Base-by-base conservation (phyloP, 2,797 vertebrate genomes). In the Dallia pectoralis region DNA sequence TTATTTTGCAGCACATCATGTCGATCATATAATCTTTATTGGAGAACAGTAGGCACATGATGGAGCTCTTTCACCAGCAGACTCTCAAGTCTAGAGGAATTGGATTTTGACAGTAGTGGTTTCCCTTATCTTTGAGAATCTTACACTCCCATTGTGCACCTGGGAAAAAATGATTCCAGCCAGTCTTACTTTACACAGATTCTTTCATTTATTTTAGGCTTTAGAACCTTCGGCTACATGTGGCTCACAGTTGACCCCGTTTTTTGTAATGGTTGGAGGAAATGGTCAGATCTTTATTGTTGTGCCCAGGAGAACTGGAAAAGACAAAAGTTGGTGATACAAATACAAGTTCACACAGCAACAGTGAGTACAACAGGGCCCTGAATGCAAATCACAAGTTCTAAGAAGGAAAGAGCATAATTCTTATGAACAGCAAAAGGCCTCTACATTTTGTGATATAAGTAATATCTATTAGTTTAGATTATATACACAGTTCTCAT, bases 201-300 rank as follows among this genome's bases (percentile, higher is more conserved):
- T 86, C 14, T 85, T 84, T 81, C 76, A 78, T 84, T 87, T 85
- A 87, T 85, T 85, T 87, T 77, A 81, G 73, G 74, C 81, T 83
- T 86, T 83, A 83, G 75, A 77, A 80, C 61, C 70, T 68, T 27
- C n/a, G 71, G 70, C 72, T 76, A 76, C 70, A 80, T 66, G 63
- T 44, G 47, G 77, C 67, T 76, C 73, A 72, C 78, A 75, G 77
- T 83, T 77, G 71, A 73, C 74, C 67, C 78, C 67, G 1, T 14
- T 22, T 59, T 16, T 48, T 30, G 25, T 32, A 69, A 30, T 19
- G 25, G 3, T 0, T 4, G 67, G 25, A 51, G n/a, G 40, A 7
- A 56, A 56, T 56, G 22, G 22, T 56, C 8, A 12, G 19, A 53
- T 68, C 48, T 49, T 44, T 68, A 15, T 6, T 16, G 44, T 7